Evolutionary conservation across 2,888 invertebrate species (phyloP).

Genomic region (Serrognathus titanus): DNA sequence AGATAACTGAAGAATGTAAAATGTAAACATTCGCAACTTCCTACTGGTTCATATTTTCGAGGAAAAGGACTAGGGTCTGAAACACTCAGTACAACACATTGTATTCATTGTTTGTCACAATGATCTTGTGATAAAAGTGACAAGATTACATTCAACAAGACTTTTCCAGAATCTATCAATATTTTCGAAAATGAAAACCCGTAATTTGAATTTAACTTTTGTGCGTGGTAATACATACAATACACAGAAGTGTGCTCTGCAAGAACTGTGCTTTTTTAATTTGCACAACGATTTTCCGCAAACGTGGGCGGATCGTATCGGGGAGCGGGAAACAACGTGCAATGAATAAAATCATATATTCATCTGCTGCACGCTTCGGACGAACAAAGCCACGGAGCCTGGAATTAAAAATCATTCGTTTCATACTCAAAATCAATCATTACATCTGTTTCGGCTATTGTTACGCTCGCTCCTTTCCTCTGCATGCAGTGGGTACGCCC

Average conservation of each 20-base stretch:
- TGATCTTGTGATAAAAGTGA: too few relatives aligned
- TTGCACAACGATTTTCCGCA: constrained; percentile 42
- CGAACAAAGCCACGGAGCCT: constrained; percentile 41
- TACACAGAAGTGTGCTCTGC: background rate
- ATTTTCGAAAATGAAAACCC: too few relatives aligned
- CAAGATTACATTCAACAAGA: too few relatives aligned
- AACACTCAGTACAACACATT: too few relatives aligned
- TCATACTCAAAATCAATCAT: constrained; percentile 48
- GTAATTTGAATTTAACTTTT: too few relatives aligned
- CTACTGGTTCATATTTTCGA: too few relatives aligned
- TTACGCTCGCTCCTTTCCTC: constrained; percentile 5
- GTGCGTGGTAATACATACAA: background rate
- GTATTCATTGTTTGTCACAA: too few relatives aligned
- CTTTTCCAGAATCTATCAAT: too few relatives aligned
- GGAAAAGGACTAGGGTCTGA: too few relatives aligned
- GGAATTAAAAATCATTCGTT: constrained; percentile 51
- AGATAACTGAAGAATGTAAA: too few relatives aligned
- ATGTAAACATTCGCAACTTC: too few relatives aligned
- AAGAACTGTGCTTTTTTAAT: constrained; percentile 39
- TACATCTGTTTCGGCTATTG: constrained; percentile 28
- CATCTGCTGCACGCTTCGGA: constrained; percentile 39
- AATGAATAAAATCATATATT: constrained; percentile 49
- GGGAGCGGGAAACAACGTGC: constrained; percentile 39
- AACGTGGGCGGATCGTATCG: constrained; percentile 30
- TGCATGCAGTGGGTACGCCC: background rate